Conservation (phyloP, 2,113 vertebrate genomes). For the Sinocyclocheilus rhinocerous region DNA sequence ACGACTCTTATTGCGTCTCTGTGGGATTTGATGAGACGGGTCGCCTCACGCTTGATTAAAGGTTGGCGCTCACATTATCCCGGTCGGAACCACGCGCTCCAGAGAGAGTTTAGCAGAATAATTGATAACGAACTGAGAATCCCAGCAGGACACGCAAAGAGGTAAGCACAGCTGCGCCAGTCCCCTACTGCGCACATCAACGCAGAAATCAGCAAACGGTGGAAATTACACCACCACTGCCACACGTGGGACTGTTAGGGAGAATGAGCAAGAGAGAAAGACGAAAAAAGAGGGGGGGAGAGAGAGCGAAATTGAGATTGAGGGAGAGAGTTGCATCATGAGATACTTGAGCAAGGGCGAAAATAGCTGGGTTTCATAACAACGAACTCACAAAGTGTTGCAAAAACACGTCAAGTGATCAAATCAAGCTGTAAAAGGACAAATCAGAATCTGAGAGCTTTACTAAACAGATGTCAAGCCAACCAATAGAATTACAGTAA, state of each 20-base stretch:
- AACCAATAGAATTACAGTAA: background rate
- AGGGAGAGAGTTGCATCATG: constrained; percentile 31
- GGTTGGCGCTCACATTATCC: constrained; percentile 63
- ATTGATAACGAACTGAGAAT: constrained; percentile 52
- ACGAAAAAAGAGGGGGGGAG: background rate
- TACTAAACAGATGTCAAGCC: background rate
- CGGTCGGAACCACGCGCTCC: constrained; percentile 58
- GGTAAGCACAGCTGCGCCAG: constrained; percentile 29
- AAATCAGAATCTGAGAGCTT: background rate
- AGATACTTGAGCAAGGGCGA: background rate
- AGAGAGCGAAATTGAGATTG: background rate
- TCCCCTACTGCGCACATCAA: constrained; percentile 39
- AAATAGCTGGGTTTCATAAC: constrained; percentile 6
- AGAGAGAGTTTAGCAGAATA: constrained; percentile 52
- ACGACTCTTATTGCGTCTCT: constrained; percentile 3
- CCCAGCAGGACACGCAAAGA: constrained; percentile 16
- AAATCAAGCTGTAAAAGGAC: background rate
- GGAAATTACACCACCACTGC: constrained; percentile 50
- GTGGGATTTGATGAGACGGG: constrained; percentile 45
- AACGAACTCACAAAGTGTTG: background rate
- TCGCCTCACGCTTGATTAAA: constrained; percentile 58
- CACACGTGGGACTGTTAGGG: background rate
- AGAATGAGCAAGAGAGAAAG: background rate
- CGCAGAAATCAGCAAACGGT: constrained; percentile 38
- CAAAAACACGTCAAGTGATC: background rate